Evolutionary conservation across 1,140 invertebrate species (phyloP).

Genomic region (Drosophila kikkawai): DNA sequence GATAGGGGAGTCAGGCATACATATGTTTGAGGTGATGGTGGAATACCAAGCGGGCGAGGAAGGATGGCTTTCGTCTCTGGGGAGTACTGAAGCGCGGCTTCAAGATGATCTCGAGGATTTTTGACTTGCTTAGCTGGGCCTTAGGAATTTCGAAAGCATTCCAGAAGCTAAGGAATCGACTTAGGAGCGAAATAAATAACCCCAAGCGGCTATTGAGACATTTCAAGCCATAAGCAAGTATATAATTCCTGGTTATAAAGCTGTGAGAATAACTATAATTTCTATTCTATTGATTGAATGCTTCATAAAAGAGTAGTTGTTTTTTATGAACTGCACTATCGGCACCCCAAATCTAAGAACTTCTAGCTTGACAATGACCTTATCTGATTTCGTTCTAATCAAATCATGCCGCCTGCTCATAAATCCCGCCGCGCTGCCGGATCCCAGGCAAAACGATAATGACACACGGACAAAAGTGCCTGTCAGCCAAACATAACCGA

Average conservation of each 20-base stretch:
- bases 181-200: background rate
- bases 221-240: too few relatives aligned
- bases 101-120: slow-evolving; percentile 24
- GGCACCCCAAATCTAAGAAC: slow-evolving; percentile 7
- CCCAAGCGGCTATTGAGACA: background rate
- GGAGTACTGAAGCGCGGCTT: slow-evolving; percentile 22
- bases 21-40: slow-evolving; percentile 26
- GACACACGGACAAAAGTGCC: slow-evolving; percentile 74
- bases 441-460: slow-evolving; percentile 64
- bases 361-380: background rate
- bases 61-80: slow-evolving; percentile 16
- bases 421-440: slow-evolving; percentile 43
- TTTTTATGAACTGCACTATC: background rate
- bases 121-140: background rate
- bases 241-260: too few relatives aligned
- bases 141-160: background rate
- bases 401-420: slow-evolving; percentile 54
- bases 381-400: slow-evolving; percentile 43
- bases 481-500: slow-evolving; percentile 64
- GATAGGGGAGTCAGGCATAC: slow-evolving; percentile 40
- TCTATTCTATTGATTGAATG: background rate
- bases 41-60: slow-evolving; percentile 11
- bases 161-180: background rate
- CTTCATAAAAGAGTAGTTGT: background rate
- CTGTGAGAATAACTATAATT: background rate